phyloP scores from a whole-genome alignment of 2,797 vertebrate genomes.

The Acanthornis magna region DNA sequence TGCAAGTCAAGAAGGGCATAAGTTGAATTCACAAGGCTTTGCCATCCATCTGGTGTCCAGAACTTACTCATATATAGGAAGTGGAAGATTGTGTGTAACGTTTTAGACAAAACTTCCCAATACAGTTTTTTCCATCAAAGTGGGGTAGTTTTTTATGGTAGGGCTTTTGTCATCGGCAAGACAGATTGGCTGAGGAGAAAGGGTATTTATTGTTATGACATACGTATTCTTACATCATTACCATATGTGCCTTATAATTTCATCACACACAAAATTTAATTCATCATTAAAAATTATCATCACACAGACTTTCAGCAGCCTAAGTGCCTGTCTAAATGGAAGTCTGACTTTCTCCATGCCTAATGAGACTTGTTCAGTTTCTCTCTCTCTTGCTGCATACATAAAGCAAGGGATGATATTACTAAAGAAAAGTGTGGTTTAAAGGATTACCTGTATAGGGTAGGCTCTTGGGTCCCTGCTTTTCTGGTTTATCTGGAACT shows the following conservation, averaged over 20 bases:
- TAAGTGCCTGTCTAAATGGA: neutral
- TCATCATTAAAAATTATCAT: neutral
- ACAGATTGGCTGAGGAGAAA: neutral
- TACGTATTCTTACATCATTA: neutral
- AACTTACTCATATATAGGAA: neutral
- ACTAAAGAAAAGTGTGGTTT: neutral
- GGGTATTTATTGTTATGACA: neutral
- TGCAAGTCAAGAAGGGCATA: neutral
- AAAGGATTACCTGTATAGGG: neutral
- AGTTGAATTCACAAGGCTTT: neutral
- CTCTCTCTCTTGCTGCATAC: neutral
- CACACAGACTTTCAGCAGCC: neutral
- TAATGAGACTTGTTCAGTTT: neutral
- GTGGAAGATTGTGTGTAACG: neutral
- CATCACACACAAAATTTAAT: neutral
- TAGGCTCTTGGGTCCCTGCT: neutral
- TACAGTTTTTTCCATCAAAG: neutral
- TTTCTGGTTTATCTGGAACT: conserved; percentile 11
- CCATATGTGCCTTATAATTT: neutral
- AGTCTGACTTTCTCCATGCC: neutral
- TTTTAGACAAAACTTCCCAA: neutral
- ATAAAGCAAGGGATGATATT: neutral
- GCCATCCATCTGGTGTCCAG: neutral
- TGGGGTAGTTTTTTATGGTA: neutral
- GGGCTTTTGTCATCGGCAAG: neutral